Evolutionary conservation across 2,888 invertebrate genomes (phyloP).

Genomic region (Tipula unca): DNA sequence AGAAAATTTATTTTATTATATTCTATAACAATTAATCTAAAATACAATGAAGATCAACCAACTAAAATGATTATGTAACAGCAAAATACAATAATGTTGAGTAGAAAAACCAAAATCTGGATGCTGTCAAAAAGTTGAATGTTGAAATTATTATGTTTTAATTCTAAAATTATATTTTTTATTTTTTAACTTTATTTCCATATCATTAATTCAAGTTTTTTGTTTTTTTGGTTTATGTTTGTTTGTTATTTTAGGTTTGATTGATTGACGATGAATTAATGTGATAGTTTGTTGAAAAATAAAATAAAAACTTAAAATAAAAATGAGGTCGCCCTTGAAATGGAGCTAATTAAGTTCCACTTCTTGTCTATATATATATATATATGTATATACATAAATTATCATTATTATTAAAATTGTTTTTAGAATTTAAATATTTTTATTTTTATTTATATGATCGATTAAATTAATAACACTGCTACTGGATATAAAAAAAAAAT

Average conservation of each 20-base stretch:
- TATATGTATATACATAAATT: not conserved
- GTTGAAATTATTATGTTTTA: not conserved
- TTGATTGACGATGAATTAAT: constrained; percentile 8
- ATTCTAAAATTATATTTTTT: not conserved
- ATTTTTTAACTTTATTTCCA: not conserved
- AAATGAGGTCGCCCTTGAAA: constrained; percentile 2
- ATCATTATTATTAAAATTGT: not conserved
- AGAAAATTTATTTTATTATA: not conserved
- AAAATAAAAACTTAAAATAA: not conserved
- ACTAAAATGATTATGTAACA: not conserved
- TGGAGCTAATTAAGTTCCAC: not conserved
- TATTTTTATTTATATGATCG: not conserved
- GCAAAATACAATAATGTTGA: not conserved
- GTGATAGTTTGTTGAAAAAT: constrained; percentile 14
- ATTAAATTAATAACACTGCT: not conserved
- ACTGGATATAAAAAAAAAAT: not conserved
- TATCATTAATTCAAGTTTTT: constrained; percentile 3
- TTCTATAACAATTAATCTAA: not conserved
- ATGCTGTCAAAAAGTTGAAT: constrained; percentile 8
- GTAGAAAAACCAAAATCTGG: not conserved
- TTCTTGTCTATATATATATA: not conserved
- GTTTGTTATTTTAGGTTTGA: not conserved
- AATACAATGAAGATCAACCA: not conserved
- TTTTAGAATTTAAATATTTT: not conserved
- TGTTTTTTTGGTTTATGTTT: not conserved